phyloP scores from a whole-genome alignment of 1,140 invertebrate species.

The Helicoverpa armigera region DNA sequence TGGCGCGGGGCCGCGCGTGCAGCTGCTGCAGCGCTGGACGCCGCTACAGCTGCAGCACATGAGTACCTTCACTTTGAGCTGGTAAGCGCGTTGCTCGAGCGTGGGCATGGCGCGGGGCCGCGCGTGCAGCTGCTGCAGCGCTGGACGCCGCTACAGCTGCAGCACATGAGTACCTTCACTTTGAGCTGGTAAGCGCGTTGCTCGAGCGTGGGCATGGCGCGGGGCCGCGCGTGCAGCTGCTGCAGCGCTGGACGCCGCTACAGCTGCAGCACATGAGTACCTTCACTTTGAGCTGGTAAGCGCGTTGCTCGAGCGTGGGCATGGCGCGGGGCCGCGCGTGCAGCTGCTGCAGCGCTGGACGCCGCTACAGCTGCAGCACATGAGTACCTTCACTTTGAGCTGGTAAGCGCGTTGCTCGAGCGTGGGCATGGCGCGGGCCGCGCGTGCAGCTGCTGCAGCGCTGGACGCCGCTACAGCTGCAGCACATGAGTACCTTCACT shows the following conservation, averaged over 20 bases:
- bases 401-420: constrained; percentile 92
- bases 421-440: constrained; percentile 88
- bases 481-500: constrained; percentile 86
- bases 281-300: constrained; percentile 92
- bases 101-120: constrained; percentile 88
- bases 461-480: constrained; percentile 88
- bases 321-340: constrained; percentile 85
- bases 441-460: constrained; percentile 77
- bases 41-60: too few relatives aligned
- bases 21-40: constrained; percentile 85
- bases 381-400: constrained; percentile 89
- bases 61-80: constrained; percentile 89
- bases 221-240: constrained; percentile 76
- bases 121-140: constrained; percentile 77
- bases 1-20: constrained; percentile 84
- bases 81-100: constrained; percentile 91
- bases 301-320: constrained; percentile 91
- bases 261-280: constrained; percentile 60
- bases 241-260: constrained; percentile 87
- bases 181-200: constrained; percentile 92
- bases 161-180: constrained; percentile 86
- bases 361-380: too few relatives aligned
- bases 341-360: constrained; percentile 85
- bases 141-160: constrained; percentile 88
- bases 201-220: constrained; percentile 89